These are phyloP conservation scores for Mellilla xanthometata DNA, from an alignment of 2,888 invertebrate genomes.

Conservation along the genomic window DNA sequence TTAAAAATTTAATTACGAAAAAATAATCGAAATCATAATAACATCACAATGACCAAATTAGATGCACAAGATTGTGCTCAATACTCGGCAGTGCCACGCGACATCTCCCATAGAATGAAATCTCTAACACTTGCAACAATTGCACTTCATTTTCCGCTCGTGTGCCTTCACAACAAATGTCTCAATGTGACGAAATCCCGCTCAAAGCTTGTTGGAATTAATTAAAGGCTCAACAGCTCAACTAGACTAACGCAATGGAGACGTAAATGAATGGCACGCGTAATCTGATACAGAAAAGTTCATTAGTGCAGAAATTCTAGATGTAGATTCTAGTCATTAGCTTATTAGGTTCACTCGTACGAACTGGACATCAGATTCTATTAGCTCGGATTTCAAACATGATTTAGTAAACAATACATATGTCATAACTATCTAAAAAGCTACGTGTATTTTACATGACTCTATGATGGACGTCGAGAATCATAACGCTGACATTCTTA, in stretches of 20 bases:
- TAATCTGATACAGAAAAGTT: conserved; percentile 11
- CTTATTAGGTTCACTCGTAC: no score
- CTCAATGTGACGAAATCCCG: conserved; percentile 50
- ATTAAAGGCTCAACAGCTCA: conserved; percentile 39
- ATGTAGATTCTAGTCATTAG: neutral
- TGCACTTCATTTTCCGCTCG: conserved; percentile 76
- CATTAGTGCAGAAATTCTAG: conserved; percentile 9
- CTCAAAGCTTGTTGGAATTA: conserved; percentile 38
- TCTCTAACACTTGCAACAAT: conserved; percentile 64
- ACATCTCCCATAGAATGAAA: conserved; percentile 54
- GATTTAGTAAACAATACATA: no score
- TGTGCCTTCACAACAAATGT: conserved; percentile 57
- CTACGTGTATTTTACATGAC: no score
- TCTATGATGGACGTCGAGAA: no score
- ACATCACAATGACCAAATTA: conserved; percentile 18
- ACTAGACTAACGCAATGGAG: conserved; percentile 11
- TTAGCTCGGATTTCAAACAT: no score
- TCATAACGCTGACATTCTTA: no score
- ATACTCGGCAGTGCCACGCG: conserved; percentile 45
- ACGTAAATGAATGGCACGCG: conserved; percentile 1
- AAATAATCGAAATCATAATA: neutral
- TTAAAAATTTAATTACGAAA: no score
- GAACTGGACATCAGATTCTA: neutral
- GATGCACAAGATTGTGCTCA: conserved; percentile 28
- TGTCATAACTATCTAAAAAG: no score